Conservation (phyloP, 2,113 vertebrate species). For the Rana temporaria region DNA sequence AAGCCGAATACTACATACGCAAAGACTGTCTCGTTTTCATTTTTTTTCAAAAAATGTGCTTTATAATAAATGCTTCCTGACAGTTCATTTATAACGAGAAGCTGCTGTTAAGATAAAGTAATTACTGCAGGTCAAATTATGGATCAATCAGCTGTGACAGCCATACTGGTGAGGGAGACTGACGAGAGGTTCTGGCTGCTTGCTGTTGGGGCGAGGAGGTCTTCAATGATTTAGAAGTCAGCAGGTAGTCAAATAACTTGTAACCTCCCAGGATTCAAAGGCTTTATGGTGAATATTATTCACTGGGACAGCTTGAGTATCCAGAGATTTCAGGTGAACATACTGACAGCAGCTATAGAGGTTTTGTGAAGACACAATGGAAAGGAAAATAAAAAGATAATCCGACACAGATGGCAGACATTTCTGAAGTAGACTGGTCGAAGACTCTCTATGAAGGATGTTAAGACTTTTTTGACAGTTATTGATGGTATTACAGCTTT, state of each 20-base stretch:
- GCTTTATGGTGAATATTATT: conserved; percentile 9
- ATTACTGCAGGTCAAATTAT: background rate
- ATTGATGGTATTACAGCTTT: too few species aligned
- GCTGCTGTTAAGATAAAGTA: background rate
- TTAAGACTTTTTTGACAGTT: too few species aligned
- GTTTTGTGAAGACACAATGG: conserved; percentile 17
- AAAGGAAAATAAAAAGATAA: conserved; percentile 39
- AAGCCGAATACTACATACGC: too few species aligned
- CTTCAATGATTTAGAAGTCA: background rate
- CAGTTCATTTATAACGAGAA: too few species aligned
- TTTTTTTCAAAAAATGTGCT: too few species aligned
- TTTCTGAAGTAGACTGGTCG: conserved; percentile 10
- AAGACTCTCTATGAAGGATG: background rate
- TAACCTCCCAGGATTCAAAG: conserved; percentile 9
- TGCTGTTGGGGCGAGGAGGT: background rate
- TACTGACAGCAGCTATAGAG: conserved; percentile 23
- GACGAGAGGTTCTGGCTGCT: background rate
- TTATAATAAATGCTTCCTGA: too few species aligned
- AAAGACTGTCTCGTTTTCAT: too few species aligned
- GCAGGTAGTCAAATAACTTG: conserved; percentile 4
- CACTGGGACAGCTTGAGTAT: background rate
- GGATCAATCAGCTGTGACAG: conserved; percentile 12
- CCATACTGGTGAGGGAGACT: background rate
- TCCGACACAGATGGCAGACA: conserved; percentile 36
- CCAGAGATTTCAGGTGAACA: conserved; percentile 10